Conservation (phyloP, 2,888 invertebrate genomes). For the Chaitophorus viminalis region DNA sequence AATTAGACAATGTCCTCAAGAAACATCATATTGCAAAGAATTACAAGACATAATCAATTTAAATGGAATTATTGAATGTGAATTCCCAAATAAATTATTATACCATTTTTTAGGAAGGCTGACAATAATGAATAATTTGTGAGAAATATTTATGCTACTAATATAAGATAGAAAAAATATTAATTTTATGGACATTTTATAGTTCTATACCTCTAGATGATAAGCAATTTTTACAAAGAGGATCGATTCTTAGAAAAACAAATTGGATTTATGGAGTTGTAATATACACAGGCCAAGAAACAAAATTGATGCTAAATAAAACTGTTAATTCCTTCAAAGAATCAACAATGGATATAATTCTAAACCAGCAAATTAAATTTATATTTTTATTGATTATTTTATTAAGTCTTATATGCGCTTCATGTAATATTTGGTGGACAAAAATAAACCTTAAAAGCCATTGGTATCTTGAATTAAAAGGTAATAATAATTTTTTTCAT, state of each 20-base stretch:
- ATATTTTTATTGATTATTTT: not conserved
- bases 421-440: slow-evolving; percentile 90
- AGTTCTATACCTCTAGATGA: slow-evolving; percentile 34
- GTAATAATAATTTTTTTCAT: slow-evolving; percentile 68
- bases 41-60: not conserved
- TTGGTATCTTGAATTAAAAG: slow-evolving; percentile 88
- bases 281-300: slow-evolving; percentile 62
- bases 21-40: slow-evolving; percentile 44
- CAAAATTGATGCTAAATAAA: slow-evolving; percentile 59
- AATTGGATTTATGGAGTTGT: slow-evolving; percentile 62
- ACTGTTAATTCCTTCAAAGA: slow-evolving; percentile 37
- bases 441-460: slow-evolving; percentile 73
- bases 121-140: not conserved
- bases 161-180: not conserved
- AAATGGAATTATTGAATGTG: slow-evolving; percentile 60
- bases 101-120: slow-evolving; percentile 57
- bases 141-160: slow-evolving; percentile 15
- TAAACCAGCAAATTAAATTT: slow-evolving; percentile 13
- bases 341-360: slow-evolving; percentile 45
- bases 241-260: slow-evolving; percentile 57
- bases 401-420: slow-evolving; percentile 71
- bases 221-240: slow-evolving; percentile 56
- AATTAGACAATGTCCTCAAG: slow-evolving; percentile 38
- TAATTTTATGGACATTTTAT: not conserved
- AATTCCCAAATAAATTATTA: slow-evolving; percentile 58